Evolutionary conservation across 2,797 vertebrate genomes (phyloP), one percentile per base, ranked within the genome.

Genomic region (Sebastes trivittatus): DNA sequence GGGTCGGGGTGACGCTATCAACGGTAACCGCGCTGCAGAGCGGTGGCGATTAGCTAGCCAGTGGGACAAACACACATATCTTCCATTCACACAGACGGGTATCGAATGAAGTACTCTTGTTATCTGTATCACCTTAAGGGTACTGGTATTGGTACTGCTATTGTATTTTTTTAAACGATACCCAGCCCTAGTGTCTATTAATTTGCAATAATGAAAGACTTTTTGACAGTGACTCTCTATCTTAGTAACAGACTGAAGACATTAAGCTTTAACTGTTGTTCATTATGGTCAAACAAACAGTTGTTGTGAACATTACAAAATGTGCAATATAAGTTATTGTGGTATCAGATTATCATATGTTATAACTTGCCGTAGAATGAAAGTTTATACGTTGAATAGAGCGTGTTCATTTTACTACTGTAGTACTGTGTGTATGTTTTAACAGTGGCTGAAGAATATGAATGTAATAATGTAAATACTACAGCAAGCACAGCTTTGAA

Each of bases 391-490:
- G 16, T 78, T 78, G 52, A 79, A 18, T 25, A 60, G 66, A 88
- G 72, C 73, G 80, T 75, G 76, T 77, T 85, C 11, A 59, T 77
- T 78, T 84, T 75, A 76, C n/a, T 78, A 27, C 82, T 81, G 61
- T 71, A 65, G 63, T 70, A 74, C 62, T 59, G 56, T 81, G 69
- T 86, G 74, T 86, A 36, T 68, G 79, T 89, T 80, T 80, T 73
- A 64, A 78, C 62, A 63, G 71, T 87, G 56, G 76, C 69, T 72
- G 67, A 86, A 84, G 30, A 82, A 86, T 71, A 81, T 87, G 94
- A 94, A 93, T 94, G 92, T 94, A 93, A 77, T 62, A 27, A 72
- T 93, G 90, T 93, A 90, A 91, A 89, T 90, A 86, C 9, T 23
- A 32, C 16, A 73, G 68, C 80, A 82, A 83, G 77, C 68, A 65